Conservation (phyloP, 2,113 vertebrate species). For the Cephalopholis sonnerati region DNA sequence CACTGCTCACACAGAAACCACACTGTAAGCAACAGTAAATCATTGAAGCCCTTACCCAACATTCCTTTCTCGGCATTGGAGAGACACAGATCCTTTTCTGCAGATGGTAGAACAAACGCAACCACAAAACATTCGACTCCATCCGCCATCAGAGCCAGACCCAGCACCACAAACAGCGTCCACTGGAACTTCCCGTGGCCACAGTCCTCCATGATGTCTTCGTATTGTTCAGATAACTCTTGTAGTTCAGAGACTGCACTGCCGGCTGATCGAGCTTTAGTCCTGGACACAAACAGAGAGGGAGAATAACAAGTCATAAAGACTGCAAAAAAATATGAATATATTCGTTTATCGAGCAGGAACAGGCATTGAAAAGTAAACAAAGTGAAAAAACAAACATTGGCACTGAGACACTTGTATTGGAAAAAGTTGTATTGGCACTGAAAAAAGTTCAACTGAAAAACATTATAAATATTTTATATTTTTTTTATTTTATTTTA, state of each 20-base stretch:
- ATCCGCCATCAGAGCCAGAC: conserved; percentile 96
- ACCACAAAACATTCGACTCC: conserved; percentile 98
- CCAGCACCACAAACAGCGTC: conserved; percentile 94
- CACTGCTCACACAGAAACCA: neutral
- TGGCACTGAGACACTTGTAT: too few relatives aligned
- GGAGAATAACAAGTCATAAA: neutral
- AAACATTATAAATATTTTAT: too few relatives aligned
- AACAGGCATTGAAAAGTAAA: too few relatives aligned
- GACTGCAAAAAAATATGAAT: neutral
- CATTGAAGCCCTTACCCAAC: conserved; percentile 89
- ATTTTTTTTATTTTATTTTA: too few relatives aligned
- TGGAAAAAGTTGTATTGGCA: too few relatives aligned
- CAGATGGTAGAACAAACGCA: conserved; percentile 94
- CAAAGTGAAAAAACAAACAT: too few relatives aligned
- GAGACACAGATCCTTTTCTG: conserved; percentile 97
- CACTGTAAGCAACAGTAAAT: conserved; percentile 29
- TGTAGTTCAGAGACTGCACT: conserved; percentile 88
- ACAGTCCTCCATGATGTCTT: conserved; percentile 97
- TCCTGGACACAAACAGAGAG: conserved; percentile 53
- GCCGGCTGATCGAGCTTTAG: conserved; percentile 85
- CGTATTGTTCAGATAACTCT: conserved; percentile 94
- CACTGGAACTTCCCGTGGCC: conserved; percentile 97
- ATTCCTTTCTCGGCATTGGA: conserved; percentile 96
- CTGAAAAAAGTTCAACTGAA: too few relatives aligned
- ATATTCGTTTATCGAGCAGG: too few relatives aligned